Evolutionary conservation across 2,797 vertebrate genomes (phyloP).

Genomic region (Sebastes glaucus): DNA sequence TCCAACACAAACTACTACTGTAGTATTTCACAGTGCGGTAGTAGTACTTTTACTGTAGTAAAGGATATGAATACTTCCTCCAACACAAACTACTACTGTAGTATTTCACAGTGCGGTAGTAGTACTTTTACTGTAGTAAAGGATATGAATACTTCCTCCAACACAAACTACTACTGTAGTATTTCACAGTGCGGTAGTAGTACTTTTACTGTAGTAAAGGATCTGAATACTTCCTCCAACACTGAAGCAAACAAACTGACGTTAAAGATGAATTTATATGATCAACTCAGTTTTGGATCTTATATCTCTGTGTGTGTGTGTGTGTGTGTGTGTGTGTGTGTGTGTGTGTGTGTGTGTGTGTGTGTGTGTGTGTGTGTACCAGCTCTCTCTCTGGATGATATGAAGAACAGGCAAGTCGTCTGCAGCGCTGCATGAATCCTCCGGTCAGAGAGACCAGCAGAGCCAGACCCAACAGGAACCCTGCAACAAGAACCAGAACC

Average conservation of each 20-base stretch:
- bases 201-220: no score
- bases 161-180: no score
- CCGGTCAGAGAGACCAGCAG: slow-evolving; percentile 80
- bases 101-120: background rate
- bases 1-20: no score
- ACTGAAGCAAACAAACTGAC: background rate
- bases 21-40: no score
- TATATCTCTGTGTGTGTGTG: background rate
- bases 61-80: background rate
- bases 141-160: no score
- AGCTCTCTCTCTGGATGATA: slow-evolving; percentile 85
- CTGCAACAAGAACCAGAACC: slow-evolving; percentile 66
- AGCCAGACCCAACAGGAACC: slow-evolving; percentile 83
- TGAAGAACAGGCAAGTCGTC: slow-evolving; percentile 81
- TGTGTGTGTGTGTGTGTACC: slow-evolving; percentile 70
- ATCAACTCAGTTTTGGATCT: no score
- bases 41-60: no score
- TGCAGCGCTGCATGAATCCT: slow-evolving; percentile 79
- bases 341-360: background rate
- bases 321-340: background rate
- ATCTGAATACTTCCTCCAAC: background rate
- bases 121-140: no score
- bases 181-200: no score
- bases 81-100: background rate
- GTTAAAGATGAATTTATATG: no score